A percentile compares a stretch with the other conserved stretches of the same genome.
Conservation (phyloP, 2,888 invertebrate genomes). For the Tanypteryx hageni region DNA sequence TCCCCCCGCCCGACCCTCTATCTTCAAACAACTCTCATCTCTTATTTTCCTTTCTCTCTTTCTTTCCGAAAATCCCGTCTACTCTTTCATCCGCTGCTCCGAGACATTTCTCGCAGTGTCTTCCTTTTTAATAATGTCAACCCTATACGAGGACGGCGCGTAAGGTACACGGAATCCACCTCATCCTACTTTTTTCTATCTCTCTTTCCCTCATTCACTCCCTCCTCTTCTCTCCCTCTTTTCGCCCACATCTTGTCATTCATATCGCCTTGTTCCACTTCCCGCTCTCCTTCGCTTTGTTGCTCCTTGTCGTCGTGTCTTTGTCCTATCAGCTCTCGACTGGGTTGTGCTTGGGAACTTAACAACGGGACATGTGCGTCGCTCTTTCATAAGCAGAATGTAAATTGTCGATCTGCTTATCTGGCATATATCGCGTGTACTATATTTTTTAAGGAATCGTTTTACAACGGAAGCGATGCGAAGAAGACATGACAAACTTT, state of each 20-base stretch:
- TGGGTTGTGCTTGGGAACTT: no score
- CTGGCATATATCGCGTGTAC: no score
- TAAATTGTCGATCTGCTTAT: no score
- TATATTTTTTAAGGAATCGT: no score
- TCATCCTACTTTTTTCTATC: background rate
- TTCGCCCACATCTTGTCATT: background rate
- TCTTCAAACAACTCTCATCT: no score
- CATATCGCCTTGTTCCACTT: background rate
- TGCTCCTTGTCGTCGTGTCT: slow-evolving; percentile 19
- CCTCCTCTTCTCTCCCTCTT: background rate
- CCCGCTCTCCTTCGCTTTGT: background rate
- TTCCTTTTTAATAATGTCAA: slow-evolving; percentile 44
- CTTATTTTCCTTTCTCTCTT: no score
- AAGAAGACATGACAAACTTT: no score
- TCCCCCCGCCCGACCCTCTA: background rate
- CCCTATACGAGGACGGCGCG: no score
- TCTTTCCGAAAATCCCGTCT: background rate
- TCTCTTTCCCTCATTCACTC: background rate
- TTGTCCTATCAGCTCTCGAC: background rate
- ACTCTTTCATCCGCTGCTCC: slow-evolving; percentile 33
- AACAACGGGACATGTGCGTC: background rate
- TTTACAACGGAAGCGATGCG: no score
- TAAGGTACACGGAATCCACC: background rate
- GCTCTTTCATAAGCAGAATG: no score
- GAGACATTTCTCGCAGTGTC: slow-evolving; percentile 5